Evolutionary conservation across 2,888 invertebrate species (phyloP), one percentile per base, ranked within the genome.

Genomic region (Pachliopta kotzebuea): DNA sequence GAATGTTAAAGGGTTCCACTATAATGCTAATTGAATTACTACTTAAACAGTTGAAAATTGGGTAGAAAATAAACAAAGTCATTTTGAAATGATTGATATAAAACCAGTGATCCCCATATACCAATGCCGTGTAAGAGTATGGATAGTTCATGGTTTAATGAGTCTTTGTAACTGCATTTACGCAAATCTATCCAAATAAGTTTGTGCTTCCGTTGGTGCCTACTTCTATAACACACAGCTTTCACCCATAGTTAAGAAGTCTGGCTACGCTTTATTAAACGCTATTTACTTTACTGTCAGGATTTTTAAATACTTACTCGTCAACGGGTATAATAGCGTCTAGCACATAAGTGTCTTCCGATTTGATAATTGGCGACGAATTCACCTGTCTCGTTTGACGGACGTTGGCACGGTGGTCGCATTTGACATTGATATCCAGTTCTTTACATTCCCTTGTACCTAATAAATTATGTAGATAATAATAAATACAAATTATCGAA

Each of bases 381-480:
- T 87, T 85, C 56, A 91, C 89, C 86, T 96, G 95, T 76, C 96
- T 93, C 37, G 94, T 93, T 72, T 93, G 93, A 61, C 96, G 92
- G 62, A 88, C 85, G 64, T 93, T 93, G 14, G 93, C 92, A 71
- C 96, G 94, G 77, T 97, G 97, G 79, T 97, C 97, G 77, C 98
- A 98, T 83, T 97, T 97, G 4, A 98, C 97, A 78, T 97, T 96
- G 72, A 98, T 97, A 75, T 96, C 95, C 61, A 98, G 90, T 77
- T 98, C 97, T 78, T 96, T 97, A 81, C 98, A 98, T 80, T 97
- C 97, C 56, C 96, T 94, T 29, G 94, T 94, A 74, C 94, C 94
- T 94, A 53, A 11, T 23, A n/a, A 49, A 52, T 52, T 20, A n/a
- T 20, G 20, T n/a, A 37, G 14, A 37, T 37, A 14, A 4, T 37